Conservation (phyloP, 2,797 vertebrate genomes). For the Adelosebastes latens region DNA sequence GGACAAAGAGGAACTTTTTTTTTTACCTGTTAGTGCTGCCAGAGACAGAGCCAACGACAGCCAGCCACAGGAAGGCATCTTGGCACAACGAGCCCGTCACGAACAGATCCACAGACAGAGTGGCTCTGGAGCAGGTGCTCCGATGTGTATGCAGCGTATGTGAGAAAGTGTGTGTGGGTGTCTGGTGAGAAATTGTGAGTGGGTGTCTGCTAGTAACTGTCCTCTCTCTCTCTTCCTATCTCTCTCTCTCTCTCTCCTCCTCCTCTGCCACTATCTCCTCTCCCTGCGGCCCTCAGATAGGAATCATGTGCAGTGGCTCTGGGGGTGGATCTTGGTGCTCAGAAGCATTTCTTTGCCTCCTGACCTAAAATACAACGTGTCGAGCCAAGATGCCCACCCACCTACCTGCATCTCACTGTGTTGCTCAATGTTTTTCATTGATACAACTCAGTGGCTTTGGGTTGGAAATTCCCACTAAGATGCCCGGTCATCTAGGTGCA, state of each 20-base stretch:
- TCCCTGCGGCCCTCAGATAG: conserved; percentile 56
- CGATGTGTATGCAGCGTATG: conserved; percentile 44
- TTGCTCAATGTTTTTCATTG: neutral
- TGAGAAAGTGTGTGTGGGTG: conserved; percentile 50
- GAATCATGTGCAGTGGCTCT: conserved; percentile 60
- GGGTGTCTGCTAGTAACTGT: conserved; percentile 56
- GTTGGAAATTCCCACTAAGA: neutral
- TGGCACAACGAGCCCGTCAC: conserved; percentile 44
- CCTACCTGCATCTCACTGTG: neutral
- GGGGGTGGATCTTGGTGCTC: conserved; percentile 53
- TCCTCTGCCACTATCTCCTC: conserved; percentile 62
- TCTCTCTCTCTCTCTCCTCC: conserved; percentile 22
- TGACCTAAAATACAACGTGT: conserved; percentile 46
- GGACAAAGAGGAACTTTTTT: conserved; percentile 45
- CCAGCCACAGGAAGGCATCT: conserved; percentile 74
- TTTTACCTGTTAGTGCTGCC: conserved; percentile 76
- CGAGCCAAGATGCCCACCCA: neutral
- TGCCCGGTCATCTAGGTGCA: neutral
- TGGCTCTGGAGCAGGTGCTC: conserved; percentile 55
- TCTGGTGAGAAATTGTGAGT: conserved; percentile 43
- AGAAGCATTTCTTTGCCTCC: conserved; percentile 39
- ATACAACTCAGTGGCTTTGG: neutral
- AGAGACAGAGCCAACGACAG: conserved; percentile 72
- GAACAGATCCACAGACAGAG: conserved; percentile 58
- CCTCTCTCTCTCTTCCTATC: conserved; percentile 36